phyloP scores from a whole-genome alignment of 53 echinoderm and acorn worm species.

The Astropecten irregularis region DNA sequence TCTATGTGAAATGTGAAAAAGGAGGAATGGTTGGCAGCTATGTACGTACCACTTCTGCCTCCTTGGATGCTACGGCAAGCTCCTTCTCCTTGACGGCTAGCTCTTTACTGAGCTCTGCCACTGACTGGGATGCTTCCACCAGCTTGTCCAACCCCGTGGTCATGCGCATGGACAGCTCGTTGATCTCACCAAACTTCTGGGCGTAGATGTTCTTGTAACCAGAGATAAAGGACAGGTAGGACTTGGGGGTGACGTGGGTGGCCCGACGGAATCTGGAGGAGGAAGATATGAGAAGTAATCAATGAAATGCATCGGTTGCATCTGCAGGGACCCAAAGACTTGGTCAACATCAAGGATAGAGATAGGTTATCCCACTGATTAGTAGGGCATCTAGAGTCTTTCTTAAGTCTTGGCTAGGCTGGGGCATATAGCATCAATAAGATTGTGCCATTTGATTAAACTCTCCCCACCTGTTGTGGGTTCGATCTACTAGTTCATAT shows the following conservation, averaged over 20 bases:
- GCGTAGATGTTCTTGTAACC: conserved; percentile 98
- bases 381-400: too few relatives aligned
- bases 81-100: conserved; percentile 96
- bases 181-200: conserved; percentile 85
- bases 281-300: too few relatives aligned
- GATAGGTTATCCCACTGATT: too few relatives aligned
- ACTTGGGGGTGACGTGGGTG: conserved; percentile 98
- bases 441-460: too few relatives aligned
- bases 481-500: too few relatives aligned
- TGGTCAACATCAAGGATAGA: too few relatives aligned
- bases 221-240: conserved; percentile 98
- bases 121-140: conserved; percentile 91
- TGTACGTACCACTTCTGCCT: conserved; percentile 92
- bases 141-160: conserved; percentile 97
- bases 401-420: too few relatives aligned
- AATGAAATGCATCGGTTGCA: background rate
- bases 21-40: too few relatives aligned
- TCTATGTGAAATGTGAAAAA: too few relatives aligned
- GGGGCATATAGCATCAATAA: too few relatives aligned
- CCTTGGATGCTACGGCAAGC: conserved; percentile 91
- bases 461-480: too few relatives aligned
- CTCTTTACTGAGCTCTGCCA: conserved; percentile 85
- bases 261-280: conserved; percentile 92
- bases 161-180: conserved; percentile 94
- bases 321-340: background rate